These are phyloP conservation scores for Thecocarcelia acutangulata DNA, from an alignment of 2,888 invertebrate genomes.

Conservation along the genomic window DNA sequence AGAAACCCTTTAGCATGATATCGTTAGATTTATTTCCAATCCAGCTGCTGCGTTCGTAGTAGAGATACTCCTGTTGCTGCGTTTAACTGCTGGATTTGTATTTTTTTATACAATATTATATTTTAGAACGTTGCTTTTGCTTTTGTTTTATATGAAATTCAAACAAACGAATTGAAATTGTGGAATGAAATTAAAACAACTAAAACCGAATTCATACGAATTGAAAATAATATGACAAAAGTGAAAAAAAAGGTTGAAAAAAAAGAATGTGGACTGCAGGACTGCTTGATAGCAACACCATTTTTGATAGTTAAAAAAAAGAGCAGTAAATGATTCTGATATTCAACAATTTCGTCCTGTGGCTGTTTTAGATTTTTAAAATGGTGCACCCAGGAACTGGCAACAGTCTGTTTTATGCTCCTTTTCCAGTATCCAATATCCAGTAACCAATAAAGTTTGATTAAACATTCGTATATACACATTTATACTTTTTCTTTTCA, in stretches of 20 bases:
- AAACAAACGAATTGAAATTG: constrained; percentile 72
- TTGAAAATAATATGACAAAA: constrained; percentile 64
- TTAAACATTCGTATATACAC: background rate
- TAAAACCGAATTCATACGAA: constrained; percentile 68
- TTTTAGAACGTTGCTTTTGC: constrained; percentile 59
- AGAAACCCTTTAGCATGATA: too few species aligned
- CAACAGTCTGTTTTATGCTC: constrained; percentile 34
- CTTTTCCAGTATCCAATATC: constrained; percentile 19
- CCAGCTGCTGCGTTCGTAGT: constrained; percentile 12
- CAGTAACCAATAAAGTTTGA: constrained; percentile 39
- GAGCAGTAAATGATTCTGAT: constrained; percentile 33
- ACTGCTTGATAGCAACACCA: constrained; percentile 47
- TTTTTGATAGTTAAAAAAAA: constrained; percentile 38
- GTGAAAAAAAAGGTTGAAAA: constrained; percentile 15
- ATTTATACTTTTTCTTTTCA: background rate
- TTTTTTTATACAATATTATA: constrained; percentile 18
- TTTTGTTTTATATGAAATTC: constrained; percentile 64
- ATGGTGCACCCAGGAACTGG: constrained; percentile 11
- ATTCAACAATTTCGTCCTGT: constrained; percentile 41
- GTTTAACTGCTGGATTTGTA: constrained; percentile 21
- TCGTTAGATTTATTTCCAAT: too few species aligned
- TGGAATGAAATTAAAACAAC: constrained; percentile 72
- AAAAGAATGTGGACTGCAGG: constrained; percentile 27
- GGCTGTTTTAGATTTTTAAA: constrained; percentile 40
- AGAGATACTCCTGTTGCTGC: constrained; percentile 27